These are phyloP conservation scores for Colletes latitarsis DNA, from an alignment of 1,140 invertebrate genomes.

Conservation along the genomic window DNA sequence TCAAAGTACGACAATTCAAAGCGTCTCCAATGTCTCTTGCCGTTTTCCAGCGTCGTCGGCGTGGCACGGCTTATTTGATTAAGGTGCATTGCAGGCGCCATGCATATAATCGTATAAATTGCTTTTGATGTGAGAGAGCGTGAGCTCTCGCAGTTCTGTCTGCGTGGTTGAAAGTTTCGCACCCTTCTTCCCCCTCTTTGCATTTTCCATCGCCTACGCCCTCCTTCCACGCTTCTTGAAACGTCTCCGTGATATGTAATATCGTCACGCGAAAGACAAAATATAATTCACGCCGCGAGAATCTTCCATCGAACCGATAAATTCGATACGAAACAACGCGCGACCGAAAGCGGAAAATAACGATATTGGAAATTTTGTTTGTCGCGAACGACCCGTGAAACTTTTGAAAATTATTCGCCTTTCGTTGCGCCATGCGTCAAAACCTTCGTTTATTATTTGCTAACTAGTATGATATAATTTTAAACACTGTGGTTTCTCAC, in stretches of 20 bases:
- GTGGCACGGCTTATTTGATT: constrained; percentile 64
- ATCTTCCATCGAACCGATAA: constrained; percentile 3
- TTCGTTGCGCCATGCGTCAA: too few species aligned
- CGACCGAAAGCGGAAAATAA: neutral
- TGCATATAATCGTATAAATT: constrained; percentile 72
- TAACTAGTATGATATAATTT: too few species aligned
- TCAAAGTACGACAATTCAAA: constrained; percentile 58
- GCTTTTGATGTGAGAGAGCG: constrained; percentile 66
- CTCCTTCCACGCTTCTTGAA: constrained; percentile 3
- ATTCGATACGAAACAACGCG: constrained; percentile 10
- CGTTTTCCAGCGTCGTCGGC: constrained; percentile 47
- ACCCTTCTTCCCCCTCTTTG: constrained; percentile 23
- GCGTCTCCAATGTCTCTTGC: constrained; percentile 41
- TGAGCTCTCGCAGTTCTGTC: constrained; percentile 42
- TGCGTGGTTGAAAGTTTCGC: constrained; percentile 57
- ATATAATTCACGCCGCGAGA: constrained; percentile 13
- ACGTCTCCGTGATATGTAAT: constrained; percentile 17
- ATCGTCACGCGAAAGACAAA: constrained; percentile 44
- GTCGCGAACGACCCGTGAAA: too few species aligned
- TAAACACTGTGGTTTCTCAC: too few species aligned
- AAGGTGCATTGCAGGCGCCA: constrained; percentile 66
- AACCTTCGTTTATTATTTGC: too few species aligned
- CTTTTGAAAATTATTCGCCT: too few species aligned
- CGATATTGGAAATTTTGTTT: neutral
- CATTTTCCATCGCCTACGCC: constrained; percentile 18